Percentiles rank a stretch among this genome's conserved stretches.
phyloP scores from a whole-genome alignment of 2,888 invertebrate species.

The Ypsolopha sequella region DNA sequence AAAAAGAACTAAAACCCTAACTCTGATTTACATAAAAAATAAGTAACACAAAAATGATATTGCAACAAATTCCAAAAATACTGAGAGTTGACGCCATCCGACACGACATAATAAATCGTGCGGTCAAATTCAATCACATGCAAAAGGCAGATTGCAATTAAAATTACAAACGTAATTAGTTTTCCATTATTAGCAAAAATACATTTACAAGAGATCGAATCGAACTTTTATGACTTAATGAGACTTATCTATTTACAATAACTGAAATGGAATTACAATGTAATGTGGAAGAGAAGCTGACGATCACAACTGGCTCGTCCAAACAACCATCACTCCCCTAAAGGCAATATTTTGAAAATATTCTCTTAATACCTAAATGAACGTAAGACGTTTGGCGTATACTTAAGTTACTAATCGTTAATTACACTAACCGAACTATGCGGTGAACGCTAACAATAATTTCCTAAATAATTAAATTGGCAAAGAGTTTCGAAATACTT shows the following conservation, averaged over 20 bases:
- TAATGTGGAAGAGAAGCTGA: slow-evolving; percentile 62
- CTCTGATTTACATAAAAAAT: slow-evolving; percentile 54
- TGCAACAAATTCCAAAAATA: slow-evolving; percentile 56
- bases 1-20: slow-evolving; percentile 49
- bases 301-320: slow-evolving; percentile 9
- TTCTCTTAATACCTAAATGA: slow-evolving; percentile 61
- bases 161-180: slow-evolving; percentile 18
- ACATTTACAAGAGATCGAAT: slow-evolving; percentile 71
- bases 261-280: slow-evolving; percentile 67
- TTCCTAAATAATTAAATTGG: slow-evolving; percentile 70
- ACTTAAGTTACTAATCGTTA: slow-evolving; percentile 66
- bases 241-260: slow-evolving; percentile 66
- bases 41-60: slow-evolving; percentile 59
- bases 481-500: slow-evolving; percentile 71
- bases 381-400: slow-evolving; percentile 72
- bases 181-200: slow-evolving; percentile 47
- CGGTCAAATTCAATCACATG: slow-evolving; percentile 20
- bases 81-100: slow-evolving; percentile 13
- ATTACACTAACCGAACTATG: slow-evolving; percentile 68
- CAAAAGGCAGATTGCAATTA: slow-evolving; percentile 26
- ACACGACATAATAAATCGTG: slow-evolving; percentile 5
- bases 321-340: slow-evolving; percentile 49
- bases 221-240: slow-evolving; percentile 64
- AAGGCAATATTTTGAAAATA: slow-evolving; percentile 70
- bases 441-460: slow-evolving; percentile 64